A percentile compares a stretch with the other conserved stretches of the same genome.
These are phyloP conservation scores for Meriones psammophilus DNA, from an alignment of 2,797 vertebrate genomes.

Conservation along the genomic window DNA sequence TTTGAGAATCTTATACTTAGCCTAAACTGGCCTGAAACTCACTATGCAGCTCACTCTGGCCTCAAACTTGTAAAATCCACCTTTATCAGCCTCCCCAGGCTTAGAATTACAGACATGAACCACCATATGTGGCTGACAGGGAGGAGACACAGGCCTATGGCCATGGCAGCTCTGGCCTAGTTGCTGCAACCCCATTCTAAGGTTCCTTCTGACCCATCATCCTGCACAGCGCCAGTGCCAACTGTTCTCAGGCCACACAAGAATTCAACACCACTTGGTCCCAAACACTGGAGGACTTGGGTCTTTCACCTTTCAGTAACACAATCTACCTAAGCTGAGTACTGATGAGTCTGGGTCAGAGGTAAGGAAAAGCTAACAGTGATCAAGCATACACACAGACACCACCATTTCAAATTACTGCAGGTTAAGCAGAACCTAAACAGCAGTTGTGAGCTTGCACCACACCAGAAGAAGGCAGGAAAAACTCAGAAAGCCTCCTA, in stretches of 20 bases:
- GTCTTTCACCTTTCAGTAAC: neutral
- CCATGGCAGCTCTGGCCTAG: too few species aligned
- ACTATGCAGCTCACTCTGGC: neutral
- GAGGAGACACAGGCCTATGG: neutral
- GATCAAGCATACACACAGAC: neutral
- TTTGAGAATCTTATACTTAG: slow-evolving; percentile 2
- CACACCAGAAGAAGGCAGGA: accelerated
- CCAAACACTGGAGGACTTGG: neutral
- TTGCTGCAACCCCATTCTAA: neutral
- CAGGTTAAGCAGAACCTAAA: neutral
- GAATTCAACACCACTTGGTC: neutral
- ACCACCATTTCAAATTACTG: accelerated
- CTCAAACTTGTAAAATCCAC: neutral
- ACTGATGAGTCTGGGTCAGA: neutral
- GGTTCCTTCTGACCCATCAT: neutral
- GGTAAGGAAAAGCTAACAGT: neutral
- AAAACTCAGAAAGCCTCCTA: accelerated
- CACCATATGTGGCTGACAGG: neutral
- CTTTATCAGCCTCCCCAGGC: neutral
- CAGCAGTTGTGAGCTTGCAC: accelerated
- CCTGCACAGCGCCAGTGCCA: neutral
- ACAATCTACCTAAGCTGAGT: neutral
- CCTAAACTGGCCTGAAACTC: neutral
- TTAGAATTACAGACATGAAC: neutral
- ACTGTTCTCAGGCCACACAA: neutral